Conservation (phyloP, 2,797 vertebrate species). For the Thunnus albacares region DNA sequence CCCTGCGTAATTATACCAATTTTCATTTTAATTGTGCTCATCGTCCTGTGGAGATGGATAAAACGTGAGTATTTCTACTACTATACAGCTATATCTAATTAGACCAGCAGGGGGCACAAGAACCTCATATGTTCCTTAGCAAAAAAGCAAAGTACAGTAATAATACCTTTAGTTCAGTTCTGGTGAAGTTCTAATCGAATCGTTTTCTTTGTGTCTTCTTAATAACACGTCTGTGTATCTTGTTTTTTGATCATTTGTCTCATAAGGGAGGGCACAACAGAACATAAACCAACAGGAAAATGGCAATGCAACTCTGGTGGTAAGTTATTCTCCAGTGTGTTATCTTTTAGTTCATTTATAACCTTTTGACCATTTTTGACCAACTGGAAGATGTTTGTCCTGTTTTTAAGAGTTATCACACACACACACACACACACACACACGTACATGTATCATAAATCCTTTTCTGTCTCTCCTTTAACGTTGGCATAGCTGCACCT, state of each 20-base stretch:
- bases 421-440: background rate
- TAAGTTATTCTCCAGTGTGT: constrained; percentile 36
- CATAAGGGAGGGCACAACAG: accelerated
- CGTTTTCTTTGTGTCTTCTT: background rate
- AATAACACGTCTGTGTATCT: background rate
- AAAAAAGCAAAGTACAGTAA: background rate
- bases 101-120: constrained; percentile 2
- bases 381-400: background rate
- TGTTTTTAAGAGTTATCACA: too few relatives aligned
- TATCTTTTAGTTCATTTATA: background rate
- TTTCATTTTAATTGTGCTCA: background rate
- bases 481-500: constrained; percentile 44
- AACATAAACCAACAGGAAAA: accelerated
- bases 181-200: background rate
- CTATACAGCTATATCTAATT: background rate
- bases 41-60: background rate
- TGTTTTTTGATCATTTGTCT: background rate
- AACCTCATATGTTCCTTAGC: background rate
- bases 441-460: constrained; percentile 11
- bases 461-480: constrained; percentile 34
- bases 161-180: background rate
- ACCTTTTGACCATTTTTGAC: background rate
- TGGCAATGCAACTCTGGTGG: accelerated
- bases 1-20: background rate
- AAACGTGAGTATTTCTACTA: constrained; percentile 6